A percentile compares a stretch with the other conserved stretches of the same genome.
Conservation (phyloP, 2,888 invertebrate species). For the Euphydryas editha region DNA sequence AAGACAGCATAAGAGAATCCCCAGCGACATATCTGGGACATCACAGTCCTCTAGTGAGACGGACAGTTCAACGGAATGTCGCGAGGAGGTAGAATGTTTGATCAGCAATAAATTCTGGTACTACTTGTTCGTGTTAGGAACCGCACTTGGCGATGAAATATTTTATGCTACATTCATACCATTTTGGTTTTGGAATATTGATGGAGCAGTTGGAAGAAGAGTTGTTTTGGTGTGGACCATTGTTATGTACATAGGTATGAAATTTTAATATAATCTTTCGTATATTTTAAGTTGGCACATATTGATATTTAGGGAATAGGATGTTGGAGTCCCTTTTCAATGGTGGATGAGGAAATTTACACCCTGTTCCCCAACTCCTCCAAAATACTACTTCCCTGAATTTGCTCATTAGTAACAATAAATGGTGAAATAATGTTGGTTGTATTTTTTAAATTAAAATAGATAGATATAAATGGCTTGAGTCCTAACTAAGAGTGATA, state of each 20-base stretch:
- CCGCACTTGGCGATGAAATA: conserved; percentile 94
- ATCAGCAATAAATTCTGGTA: conserved; percentile 92
- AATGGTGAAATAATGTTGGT: too few species aligned
- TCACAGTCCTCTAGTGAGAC: conserved; percentile 72
- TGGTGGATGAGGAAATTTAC: too few species aligned
- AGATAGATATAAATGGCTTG: too few species aligned
- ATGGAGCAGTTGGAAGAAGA: conserved; percentile 92
- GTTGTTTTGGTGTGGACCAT: conserved; percentile 92
- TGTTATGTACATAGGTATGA: conserved; percentile 91
- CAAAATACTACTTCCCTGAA: too few species aligned
- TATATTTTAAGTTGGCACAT: too few species aligned
- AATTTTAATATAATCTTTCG: conserved; percentile 3
- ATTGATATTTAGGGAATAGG: too few species aligned
- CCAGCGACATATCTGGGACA: conserved; percentile 70
- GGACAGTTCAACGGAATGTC: conserved; percentile 65
- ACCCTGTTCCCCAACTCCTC: too few species aligned
- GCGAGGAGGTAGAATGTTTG: conserved; percentile 71
- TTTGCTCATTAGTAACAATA: too few species aligned
- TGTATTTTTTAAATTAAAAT: too few species aligned
- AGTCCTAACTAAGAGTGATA: too few species aligned
- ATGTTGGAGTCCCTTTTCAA: too few species aligned
- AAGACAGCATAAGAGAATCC: conserved; percentile 67
- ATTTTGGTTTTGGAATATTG: conserved; percentile 97
- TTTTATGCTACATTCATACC: conserved; percentile 97
- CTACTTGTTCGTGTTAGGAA: conserved; percentile 92